A percentile compares a stretch with the other conserved stretches of the same genome.
These are phyloP conservation scores for Mus caroli DNA, from an alignment of 2,797 vertebrate genomes.

Conservation along the genomic window DNA sequence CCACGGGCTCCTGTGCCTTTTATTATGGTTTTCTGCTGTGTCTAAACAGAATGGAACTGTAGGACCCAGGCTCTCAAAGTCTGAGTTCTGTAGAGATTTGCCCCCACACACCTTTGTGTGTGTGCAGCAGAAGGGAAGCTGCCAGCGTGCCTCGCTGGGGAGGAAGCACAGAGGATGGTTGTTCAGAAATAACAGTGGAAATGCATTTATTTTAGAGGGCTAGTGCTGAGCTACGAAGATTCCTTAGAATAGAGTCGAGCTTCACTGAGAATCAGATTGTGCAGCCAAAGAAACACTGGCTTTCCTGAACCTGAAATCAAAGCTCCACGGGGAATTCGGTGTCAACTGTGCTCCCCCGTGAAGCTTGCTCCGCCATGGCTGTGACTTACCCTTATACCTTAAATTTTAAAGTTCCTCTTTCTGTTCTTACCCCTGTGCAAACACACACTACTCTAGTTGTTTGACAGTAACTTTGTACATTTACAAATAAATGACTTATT, in stretches of 20 bases:
- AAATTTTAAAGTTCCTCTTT: constrained; percentile 13
- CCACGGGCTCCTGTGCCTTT: neutral
- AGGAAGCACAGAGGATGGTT: neutral
- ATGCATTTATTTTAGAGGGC: constrained; percentile 27
- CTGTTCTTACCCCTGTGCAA: constrained; percentile 15
- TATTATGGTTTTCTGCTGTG: neutral
- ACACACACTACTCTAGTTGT: neutral
- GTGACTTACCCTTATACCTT: neutral
- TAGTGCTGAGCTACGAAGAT: neutral
- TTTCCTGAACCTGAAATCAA: neutral
- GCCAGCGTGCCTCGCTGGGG: neutral
- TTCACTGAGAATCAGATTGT: constrained; percentile 1
- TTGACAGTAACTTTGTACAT: neutral
- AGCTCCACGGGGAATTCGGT: neutral
- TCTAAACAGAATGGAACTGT: neutral
- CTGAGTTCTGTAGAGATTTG: neutral
- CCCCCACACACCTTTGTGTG: neutral
- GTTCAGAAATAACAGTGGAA: neutral
- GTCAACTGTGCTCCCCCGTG: neutral
- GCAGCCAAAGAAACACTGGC: neutral
- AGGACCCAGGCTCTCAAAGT: neutral
- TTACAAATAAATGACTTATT: neutral
- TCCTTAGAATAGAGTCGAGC: constrained; percentile 41
- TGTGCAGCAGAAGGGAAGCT: neutral
- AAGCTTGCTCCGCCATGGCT: neutral